Base-by-base conservation (phyloP, 2,888 invertebrate species). In the Craniophora ligustri region DNA sequence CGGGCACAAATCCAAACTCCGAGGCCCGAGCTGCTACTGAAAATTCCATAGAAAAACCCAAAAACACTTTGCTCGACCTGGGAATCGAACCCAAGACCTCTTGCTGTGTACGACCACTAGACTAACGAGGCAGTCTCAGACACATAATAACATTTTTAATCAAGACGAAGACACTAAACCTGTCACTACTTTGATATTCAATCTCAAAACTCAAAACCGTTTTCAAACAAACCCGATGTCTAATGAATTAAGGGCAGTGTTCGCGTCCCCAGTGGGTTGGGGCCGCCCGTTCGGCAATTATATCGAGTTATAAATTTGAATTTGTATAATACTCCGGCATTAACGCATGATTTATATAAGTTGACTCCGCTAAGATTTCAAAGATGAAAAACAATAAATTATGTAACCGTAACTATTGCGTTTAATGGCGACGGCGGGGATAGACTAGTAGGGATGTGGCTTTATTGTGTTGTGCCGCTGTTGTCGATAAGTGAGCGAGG, bases 221-320 rank as follows among this genome's bases (percentile, higher is more conserved):
- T 46, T 23, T 49, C 42, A 23, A 53, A 61, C 57, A 61, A 72
- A 69, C 68, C 65, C 74, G 70, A 77, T 71, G 69, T 71, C 74
- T 87, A 89, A 91, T 89, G 88, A 89, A 91, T 92, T 89, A 91
- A 88, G 89, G 73, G 87, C 84, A 82, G 79, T 84, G 84, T 88
- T 87, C 87, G 63, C 60, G 42, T 68, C 73, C 74, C 53, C 72
- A 70, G 59, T 69, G 61, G 63, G 59, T 62, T 67, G 79, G 76
- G 81, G 75, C 59, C 84, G 81, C 86, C 85, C 91, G 87, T 87
- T 89, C 85, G 85, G 92, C 93, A 93, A 93, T 93, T 93, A 93
- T 93, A 93, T 93, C 92, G 93, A 90, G 93, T 90, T 93, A 94
- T 94, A 94, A 94, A 94, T 94, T 93, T 93, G 92, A 93, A 92